A percentile compares a stretch with the other conserved stretches of the same genome.
Conservation (phyloP, 2,888 invertebrate genomes). For the Limnephilus auricula region DNA sequence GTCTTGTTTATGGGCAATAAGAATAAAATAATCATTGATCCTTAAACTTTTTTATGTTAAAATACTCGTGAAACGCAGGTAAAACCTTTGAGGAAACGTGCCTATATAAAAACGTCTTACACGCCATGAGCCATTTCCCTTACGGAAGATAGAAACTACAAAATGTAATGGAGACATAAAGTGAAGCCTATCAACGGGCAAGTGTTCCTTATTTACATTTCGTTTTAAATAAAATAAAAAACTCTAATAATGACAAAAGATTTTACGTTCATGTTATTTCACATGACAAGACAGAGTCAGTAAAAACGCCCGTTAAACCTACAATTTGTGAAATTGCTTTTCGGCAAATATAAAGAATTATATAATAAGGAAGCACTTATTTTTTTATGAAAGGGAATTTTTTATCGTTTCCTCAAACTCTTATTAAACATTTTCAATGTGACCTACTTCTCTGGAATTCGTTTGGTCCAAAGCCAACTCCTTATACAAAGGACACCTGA, state of each 20-base stretch:
- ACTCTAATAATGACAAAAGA: neutral
- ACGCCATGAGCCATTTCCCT: slow-evolving; percentile 11
- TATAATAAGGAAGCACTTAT: neutral
- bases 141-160: slow-evolving; percentile 15
- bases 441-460: neutral
- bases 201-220: slow-evolving; percentile 40
- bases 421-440: neutral
- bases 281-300: slow-evolving; percentile 25
- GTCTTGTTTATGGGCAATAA: too few species aligned
- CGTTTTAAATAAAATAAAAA: slow-evolving; percentile 35
- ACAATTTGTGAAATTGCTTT: slow-evolving; percentile 39
- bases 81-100: neutral
- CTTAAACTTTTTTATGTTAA: neutral
- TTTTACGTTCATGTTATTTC: slow-evolving; percentile 37
- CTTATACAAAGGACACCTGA: neutral
- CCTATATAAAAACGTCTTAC: neutral
- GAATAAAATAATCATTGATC: neutral
- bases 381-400: slow-evolving; percentile 5
- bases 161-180: slow-evolving; percentile 29
- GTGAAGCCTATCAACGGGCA: slow-evolving; percentile 15
- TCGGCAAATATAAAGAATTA: slow-evolving; percentile 16
- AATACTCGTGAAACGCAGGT: neutral
- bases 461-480: neutral
- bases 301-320: slow-evolving; percentile 31
- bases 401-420: slow-evolving; percentile 10